Percentiles rank a stretch among this genome's conserved stretches.
phyloP scores from a whole-genome alignment of 2,888 invertebrate species.

The Rhagophthalmus giganteus region DNA sequence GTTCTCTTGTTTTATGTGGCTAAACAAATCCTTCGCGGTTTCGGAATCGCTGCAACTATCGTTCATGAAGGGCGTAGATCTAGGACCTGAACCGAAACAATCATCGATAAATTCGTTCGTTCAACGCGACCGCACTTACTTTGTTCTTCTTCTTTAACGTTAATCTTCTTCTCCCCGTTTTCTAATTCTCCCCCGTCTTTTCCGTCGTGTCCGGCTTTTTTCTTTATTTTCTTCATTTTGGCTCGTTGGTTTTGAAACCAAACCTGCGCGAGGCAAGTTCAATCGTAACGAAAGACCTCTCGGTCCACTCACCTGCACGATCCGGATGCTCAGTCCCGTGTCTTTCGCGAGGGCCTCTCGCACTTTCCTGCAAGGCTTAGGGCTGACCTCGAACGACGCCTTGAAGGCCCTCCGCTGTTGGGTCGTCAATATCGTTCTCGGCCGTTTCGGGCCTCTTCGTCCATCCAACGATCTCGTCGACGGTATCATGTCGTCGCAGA shows the following conservation, averaged over 20 bases:
- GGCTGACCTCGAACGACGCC: slow-evolving; percentile 82
- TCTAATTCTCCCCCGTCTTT: slow-evolving; percentile 59
- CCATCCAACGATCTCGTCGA: slow-evolving; percentile 65
- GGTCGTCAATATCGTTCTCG: slow-evolving; percentile 81
- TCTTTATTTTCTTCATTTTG: slow-evolving; percentile 69
- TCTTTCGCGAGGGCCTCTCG: slow-evolving; percentile 81
- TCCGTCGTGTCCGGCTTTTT: slow-evolving; percentile 64
- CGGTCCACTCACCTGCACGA: slow-evolving; percentile 87
- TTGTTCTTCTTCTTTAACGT: slow-evolving; percentile 62
- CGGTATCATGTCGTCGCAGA: slow-evolving; percentile 63
- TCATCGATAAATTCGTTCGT: slow-evolving; percentile 1
- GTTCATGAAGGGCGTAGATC: slow-evolving; percentile 55
- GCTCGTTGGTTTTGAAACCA: slow-evolving; percentile 70
- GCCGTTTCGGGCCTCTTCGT: slow-evolving; percentile 76
- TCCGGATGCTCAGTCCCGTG: slow-evolving; percentile 80
- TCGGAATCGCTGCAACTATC: slow-evolving; percentile 59
- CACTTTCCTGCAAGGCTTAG: slow-evolving; percentile 82
- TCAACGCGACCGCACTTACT: slow-evolving; percentile 55
- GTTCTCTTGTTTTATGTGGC: slow-evolving; percentile 40
- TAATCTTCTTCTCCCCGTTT: slow-evolving; percentile 58
- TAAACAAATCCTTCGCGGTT: slow-evolving; percentile 46
- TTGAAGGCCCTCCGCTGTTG: slow-evolving; percentile 82
- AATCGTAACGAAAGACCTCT: too few species aligned
- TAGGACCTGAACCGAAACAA: slow-evolving; percentile 48
- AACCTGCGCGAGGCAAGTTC: too few species aligned